Evolutionary conservation across 2,888 invertebrate species (phyloP).

Genomic region (Acronicta aceris): DNA sequence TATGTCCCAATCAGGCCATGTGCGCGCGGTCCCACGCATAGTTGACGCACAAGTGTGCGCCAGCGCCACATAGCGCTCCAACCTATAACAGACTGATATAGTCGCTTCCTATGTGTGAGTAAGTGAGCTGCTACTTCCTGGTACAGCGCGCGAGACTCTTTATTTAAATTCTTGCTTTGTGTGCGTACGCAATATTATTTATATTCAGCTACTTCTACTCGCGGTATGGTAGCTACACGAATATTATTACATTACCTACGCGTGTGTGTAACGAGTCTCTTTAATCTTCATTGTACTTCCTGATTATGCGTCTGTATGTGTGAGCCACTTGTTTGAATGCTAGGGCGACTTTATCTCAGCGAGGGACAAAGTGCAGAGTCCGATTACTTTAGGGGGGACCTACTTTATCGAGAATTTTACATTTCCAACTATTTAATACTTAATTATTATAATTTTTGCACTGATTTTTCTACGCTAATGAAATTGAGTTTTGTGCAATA

Average conservation of each 20-base stretch:
- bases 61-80: conserved; percentile 80
- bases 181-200: conserved; percentile 86
- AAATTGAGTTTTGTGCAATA: conserved; percentile 4
- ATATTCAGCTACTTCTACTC: conserved; percentile 81
- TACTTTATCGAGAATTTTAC: conserved; percentile 67
- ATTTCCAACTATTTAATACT: conserved; percentile 8
- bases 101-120: conserved; percentile 77
- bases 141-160: conserved; percentile 86
- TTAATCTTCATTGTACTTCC: conserved; percentile 89
- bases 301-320: conserved; percentile 82
- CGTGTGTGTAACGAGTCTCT: conserved; percentile 82
- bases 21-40: conserved; percentile 88
- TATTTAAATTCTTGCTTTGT: conserved; percentile 86
- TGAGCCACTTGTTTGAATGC: conserved; percentile 89
- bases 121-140: conserved; percentile 87
- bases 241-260: conserved; percentile 84
- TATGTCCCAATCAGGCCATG: conserved; percentile 88
- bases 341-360: conserved; percentile 88
- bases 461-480: conserved; percentile 12
- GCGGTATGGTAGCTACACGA: conserved; percentile 74
- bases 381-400: conserved; percentile 82
- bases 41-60: conserved; percentile 85
- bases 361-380: conserved; percentile 88
- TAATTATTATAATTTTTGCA: no score
- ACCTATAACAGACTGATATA: conserved; percentile 72